Evolutionary conservation across 2,888 invertebrate genomes (phyloP).

Genomic region (Caenorhabditis wallacei): DNA sequence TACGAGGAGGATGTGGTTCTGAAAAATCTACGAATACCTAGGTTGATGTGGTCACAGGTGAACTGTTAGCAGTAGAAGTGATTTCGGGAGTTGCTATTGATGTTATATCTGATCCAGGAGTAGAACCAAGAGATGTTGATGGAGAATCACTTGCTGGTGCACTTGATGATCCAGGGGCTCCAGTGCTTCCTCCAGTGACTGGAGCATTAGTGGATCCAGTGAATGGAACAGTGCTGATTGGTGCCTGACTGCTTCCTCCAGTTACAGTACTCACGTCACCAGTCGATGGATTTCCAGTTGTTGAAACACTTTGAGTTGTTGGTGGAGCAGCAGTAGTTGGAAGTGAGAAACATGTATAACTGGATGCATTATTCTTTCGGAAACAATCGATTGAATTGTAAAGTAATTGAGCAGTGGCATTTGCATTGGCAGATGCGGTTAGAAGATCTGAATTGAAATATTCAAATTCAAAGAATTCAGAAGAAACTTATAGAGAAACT

Average conservation of each 20-base stretch:
- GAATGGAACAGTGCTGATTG: constrained; percentile 17
- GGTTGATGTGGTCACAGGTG: too few species aligned
- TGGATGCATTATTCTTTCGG: constrained; percentile 6
- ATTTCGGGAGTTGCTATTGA: not conserved
- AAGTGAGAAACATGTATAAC: constrained; percentile 39
- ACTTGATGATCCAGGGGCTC: not conserved
- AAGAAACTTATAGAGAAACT: too few species aligned
- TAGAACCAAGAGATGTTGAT: constrained; percentile 1
- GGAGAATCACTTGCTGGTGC: not conserved
- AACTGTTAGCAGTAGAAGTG: not conserved
- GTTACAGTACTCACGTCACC: constrained; percentile 24
- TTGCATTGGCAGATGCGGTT: constrained; percentile 20
- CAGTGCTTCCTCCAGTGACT: not conserved
- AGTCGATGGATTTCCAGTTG: constrained; percentile 18
- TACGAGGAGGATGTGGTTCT: constrained; percentile 31
- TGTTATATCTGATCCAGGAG: not conserved
- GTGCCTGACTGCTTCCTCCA: constrained; percentile 16
- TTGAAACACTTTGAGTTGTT: constrained; percentile 7
- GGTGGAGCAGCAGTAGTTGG: constrained; percentile 47
- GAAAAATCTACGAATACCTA: constrained; percentile 45
- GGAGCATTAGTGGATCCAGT: constrained; percentile 19
- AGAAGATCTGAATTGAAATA: constrained; percentile 36
- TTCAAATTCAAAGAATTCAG: too few species aligned
- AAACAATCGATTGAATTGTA: constrained; percentile 51
- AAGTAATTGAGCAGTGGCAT: constrained; percentile 13